phyloP scores from a whole-genome alignment of 2,797 vertebrate species.

The Alfaro cultratus region DNA sequence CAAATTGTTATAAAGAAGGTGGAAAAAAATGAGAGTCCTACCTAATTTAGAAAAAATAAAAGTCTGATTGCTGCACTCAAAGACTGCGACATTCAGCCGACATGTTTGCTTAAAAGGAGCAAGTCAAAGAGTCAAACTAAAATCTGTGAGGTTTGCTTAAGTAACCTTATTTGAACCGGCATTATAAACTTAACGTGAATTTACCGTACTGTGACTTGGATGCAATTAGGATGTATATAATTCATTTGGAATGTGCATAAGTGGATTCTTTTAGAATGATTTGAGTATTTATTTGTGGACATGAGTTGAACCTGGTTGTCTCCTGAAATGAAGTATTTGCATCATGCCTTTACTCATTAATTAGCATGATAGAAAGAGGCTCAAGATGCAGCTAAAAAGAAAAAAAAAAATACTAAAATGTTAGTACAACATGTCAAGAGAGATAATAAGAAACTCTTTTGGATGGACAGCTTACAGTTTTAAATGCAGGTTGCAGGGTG shows the following conservation, averaged over 20 bases:
- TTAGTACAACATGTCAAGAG: constrained; percentile 20
- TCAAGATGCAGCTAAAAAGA: constrained; percentile 33
- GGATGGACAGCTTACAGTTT: constrained; percentile 19
- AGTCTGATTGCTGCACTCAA: not conserved
- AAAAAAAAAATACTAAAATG: constrained; percentile 48
- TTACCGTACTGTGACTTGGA: not conserved
- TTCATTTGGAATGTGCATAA: not conserved
- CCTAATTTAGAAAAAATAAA: not conserved
- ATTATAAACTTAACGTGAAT: not conserved
- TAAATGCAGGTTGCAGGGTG: constrained; percentile 30
- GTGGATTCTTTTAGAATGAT: not conserved
- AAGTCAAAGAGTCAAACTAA: not conserved
- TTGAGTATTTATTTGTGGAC: not conserved
- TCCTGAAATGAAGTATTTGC: not conserved
- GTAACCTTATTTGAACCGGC: not conserved
- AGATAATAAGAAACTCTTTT: constrained; percentile 3
- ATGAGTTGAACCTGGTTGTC: not conserved
- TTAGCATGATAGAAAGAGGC: constrained; percentile 11
- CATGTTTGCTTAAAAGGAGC: not conserved
- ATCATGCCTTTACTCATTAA: not conserved
- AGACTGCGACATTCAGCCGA: not conserved
- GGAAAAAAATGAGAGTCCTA: not conserved
- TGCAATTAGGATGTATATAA: not conserved
- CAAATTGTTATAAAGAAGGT: not conserved
- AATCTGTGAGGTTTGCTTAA: no score